Evolutionary conservation across 2,888 invertebrate genomes (phyloP).

Genomic region (Beris chalybata): DNA sequence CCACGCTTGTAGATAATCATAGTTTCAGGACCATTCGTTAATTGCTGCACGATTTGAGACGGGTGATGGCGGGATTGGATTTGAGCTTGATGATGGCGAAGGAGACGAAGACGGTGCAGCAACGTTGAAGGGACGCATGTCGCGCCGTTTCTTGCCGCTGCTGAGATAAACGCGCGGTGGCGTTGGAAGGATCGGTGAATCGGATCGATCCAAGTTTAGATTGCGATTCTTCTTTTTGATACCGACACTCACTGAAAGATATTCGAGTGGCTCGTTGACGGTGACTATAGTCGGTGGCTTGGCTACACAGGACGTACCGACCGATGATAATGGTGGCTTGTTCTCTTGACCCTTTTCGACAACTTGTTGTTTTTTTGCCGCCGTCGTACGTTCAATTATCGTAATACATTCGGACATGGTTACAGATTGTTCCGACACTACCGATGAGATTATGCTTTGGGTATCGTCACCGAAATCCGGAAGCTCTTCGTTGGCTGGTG

Average conservation of each 20-base stretch:
- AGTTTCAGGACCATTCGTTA: conserved; percentile 71
- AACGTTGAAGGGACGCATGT: conserved; percentile 61
- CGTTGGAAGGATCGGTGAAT: conserved; percentile 69
- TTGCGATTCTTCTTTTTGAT: conserved; percentile 73
- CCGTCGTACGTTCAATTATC: conserved; percentile 60
- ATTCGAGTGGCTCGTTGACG: conserved; percentile 69
- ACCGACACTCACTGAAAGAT: conserved; percentile 66
- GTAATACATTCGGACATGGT: conserved; percentile 69
- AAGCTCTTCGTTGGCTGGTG: conserved; percentile 67
- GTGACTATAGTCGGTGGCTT: conserved; percentile 37
- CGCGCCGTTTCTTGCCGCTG: conserved; percentile 61
- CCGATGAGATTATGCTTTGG: conserved; percentile 75
- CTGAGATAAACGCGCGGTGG: conserved; percentile 68
- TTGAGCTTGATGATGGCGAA: conserved; percentile 33
- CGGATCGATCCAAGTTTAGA: conserved; percentile 62
- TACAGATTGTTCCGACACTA: conserved; percentile 72
- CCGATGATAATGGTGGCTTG: conserved; percentile 44
- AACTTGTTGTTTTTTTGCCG: conserved; percentile 52
- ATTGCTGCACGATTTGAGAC: conserved; percentile 28
- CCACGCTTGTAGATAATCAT: conserved; percentile 68
- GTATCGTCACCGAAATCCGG: conserved; percentile 65
- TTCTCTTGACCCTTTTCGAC: conserved; percentile 54
- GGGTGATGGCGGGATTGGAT: conserved; percentile 35
- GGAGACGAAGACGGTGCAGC: conserved; percentile 40
- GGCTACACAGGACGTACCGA: conserved; percentile 14